Evolutionary conservation across 2,113 vertebrate species (phyloP), one percentile per base, ranked within the genome.

Genomic region (Bufo gargarizans): DNA sequence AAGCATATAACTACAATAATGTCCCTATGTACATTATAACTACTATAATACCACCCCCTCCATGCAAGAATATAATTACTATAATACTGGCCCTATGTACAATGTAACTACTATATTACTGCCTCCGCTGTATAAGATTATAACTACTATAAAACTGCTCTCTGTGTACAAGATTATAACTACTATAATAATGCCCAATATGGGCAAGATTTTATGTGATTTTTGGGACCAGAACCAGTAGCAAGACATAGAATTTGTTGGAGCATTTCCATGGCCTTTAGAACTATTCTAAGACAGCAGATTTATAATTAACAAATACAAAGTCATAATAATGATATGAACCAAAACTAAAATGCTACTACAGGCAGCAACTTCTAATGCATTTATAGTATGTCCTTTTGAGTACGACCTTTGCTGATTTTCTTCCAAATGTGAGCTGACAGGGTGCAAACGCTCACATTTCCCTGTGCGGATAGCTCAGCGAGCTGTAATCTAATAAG

Each of bases 381-480:
- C 61, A 69, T 74, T 85, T 85, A 74, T 43, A 55, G n/a, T 74
- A 19, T 17, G 67, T 85, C 83, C 83, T 71, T 85, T 72, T 83
- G 50, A 74, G 83, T 85, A 74, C 67, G 55, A 74, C 71, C 69
- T 72, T 85, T 85, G 67, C 53, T 56, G 69, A 85, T 85, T 85
- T 85, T 45, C 14, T 56, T 43, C 49, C 83, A 85, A 85, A 85
- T 85, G 33, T 71, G 71, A 85, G 53, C 69, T 72, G 63, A 85
- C 69, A 85, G 69, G 69, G 69, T 58, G 50, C 67, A 85, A 58
- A 85, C 83, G 53, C 69, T 59, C 43, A 43, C 67, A 74, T 71
- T 84, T 53, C 69, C 69, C 69, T 58, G 49, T 45, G 83, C 49
- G 50, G 69, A 56, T 55, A 58, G 69, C 67, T 71, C 20, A 69